phyloP scores from a whole-genome alignment of 2,797 vertebrate species.

The Gephyroberyx darwinii region DNA sequence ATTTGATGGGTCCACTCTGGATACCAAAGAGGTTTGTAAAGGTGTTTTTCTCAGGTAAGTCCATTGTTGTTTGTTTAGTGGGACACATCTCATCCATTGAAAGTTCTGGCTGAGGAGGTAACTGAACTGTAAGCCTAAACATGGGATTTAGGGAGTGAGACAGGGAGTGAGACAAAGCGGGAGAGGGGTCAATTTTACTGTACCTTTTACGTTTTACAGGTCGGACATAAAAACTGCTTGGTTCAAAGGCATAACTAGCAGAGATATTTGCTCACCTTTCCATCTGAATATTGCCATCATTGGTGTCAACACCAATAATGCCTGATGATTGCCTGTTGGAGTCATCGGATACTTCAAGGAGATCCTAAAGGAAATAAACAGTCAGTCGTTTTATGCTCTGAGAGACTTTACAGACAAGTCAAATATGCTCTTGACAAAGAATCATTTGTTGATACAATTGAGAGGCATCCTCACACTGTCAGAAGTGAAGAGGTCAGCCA shows the following conservation, averaged over 20 bases:
- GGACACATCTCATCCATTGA: background rate
- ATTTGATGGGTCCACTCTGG: background rate
- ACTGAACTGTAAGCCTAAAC: constrained; percentile 25
- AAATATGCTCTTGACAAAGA: background rate
- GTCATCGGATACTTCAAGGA: constrained; percentile 26
- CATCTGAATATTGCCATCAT: constrained; percentile 2
- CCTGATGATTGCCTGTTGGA: background rate
- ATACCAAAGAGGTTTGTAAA: background rate
- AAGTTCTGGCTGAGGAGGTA: constrained; percentile 15
- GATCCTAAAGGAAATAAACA: constrained; percentile 51
- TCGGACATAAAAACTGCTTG: background rate
- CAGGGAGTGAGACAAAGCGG: background rate
- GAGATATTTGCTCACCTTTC: constrained; percentile 50
- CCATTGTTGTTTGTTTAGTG: background rate
- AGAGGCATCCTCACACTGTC: constrained; percentile 67
- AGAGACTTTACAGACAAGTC: background rate
- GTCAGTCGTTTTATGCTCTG: background rate
- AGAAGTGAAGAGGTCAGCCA: constrained; percentile 55
- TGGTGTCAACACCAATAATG: background rate
- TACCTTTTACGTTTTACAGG: background rate
- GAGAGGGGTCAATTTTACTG: background rate
- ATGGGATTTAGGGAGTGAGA: background rate
- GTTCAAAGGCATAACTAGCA: background rate
- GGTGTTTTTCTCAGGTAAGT: background rate
- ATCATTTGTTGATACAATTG: background rate